Conservation (phyloP, 2,797 vertebrate species). For the Phoeniculus purpureus region DNA sequence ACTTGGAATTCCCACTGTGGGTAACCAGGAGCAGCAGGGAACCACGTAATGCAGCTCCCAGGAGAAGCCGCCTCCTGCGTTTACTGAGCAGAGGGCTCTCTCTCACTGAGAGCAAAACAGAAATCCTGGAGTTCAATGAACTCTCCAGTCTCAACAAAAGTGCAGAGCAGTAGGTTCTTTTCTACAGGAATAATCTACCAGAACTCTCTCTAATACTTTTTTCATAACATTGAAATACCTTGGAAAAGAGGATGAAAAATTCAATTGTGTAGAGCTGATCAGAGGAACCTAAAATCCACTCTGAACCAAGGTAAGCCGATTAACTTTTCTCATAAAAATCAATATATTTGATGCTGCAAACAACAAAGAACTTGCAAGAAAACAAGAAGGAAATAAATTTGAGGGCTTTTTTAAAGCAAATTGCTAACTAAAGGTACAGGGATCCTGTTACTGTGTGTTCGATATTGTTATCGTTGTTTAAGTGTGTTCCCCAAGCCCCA, state of each 20-base stretch:
- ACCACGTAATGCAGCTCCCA: background rate
- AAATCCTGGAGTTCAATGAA: conserved; percentile 38
- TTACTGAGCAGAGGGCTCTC: background rate
- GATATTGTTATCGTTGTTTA: background rate
- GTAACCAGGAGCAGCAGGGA: background rate
- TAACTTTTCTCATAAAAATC: conserved; percentile 66
- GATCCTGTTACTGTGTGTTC: background rate
- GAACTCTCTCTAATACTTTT: conserved; percentile 53
- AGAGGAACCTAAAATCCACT: conserved; percentile 61
- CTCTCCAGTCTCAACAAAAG: background rate
- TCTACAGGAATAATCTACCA: conserved; percentile 47
- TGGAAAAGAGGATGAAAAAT: conserved; percentile 63
- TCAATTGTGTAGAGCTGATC: conserved; percentile 65
- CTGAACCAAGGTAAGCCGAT: conserved; percentile 66
- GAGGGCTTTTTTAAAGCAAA: background rate
- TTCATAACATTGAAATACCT: conserved; percentile 53
- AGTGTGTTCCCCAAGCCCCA: background rate
- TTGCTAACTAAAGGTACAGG: background rate
- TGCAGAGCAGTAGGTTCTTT: background rate
- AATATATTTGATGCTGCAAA: conserved; percentile 57
- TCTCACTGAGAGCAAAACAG: background rate
- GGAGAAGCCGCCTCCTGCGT: background rate
- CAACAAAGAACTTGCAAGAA: conserved; percentile 28
- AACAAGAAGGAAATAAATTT: conserved; percentile 9
- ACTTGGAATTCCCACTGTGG: background rate